These are phyloP conservation scores for Nautilus pompilius DNA, from an alignment of 1,140 invertebrate species.

Conservation along the genomic window DNA sequence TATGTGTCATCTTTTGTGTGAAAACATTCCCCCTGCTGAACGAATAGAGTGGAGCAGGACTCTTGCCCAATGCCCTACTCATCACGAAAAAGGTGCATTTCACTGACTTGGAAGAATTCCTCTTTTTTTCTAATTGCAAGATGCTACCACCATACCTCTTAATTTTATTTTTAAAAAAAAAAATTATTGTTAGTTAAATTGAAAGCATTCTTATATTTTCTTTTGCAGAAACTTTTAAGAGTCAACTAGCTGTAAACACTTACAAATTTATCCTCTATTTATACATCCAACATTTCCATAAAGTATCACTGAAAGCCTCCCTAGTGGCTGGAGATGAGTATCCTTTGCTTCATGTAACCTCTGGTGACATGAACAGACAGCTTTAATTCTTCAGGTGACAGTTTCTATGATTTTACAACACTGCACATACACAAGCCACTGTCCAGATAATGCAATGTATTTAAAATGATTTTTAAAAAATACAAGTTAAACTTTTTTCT, in stretches of 20 bases:
- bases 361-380: not conserved
- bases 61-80: slow-evolving; percentile 16
- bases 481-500: no score
- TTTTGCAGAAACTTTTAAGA: slow-evolving; percentile 36
- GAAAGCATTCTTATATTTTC: slow-evolving; percentile 4
- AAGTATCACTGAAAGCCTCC: slow-evolving; percentile 51
- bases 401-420: not conserved
- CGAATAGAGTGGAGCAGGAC: slow-evolving; percentile 41
- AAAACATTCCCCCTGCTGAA: slow-evolving; percentile 26
- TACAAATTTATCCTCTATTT: slow-evolving; percentile 53
- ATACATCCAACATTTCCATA: slow-evolving; percentile 52
- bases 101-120: no score
- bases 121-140: not conserved
- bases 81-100: slow-evolving; percentile 26
- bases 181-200: not conserved
- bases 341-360: slow-evolving; percentile 29
- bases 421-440: no score
- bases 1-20: slow-evolving; percentile 42
- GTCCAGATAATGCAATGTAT: no score
- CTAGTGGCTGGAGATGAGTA: slow-evolving; percentile 54
- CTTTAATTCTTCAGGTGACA: not conserved
- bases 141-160: not conserved
- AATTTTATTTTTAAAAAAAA: not conserved
- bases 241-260: slow-evolving; percentile 34
- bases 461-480: no score